Evolutionary conservation across 2,888 invertebrate species (phyloP), one percentile per base, ranked within the genome.

Genomic region (Villa cingulata): DNA sequence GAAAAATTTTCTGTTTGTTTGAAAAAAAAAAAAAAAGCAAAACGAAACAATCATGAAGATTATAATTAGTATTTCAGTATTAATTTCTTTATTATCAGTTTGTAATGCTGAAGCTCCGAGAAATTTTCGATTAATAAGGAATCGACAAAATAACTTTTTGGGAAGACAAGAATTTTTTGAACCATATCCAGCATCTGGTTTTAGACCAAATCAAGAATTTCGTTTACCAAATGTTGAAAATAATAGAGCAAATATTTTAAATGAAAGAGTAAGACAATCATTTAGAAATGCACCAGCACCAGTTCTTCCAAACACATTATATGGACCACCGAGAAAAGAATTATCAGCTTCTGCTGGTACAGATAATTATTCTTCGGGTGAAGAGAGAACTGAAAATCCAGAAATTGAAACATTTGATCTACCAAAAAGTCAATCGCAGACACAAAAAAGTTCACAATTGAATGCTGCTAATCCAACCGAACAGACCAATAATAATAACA

Each of bases 101-200:
- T 23, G 23, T 23, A 23, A 6, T 6, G 23, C 23, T 23, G 23
- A 23, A 23, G 5, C 23, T 6, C 23, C 23, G 4, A 23, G 23
- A 4, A 23, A 7, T 23, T 23, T 23, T 4, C 23, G 23, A 23
- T 23, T 23, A 6, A 6, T 23, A 6, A 32, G 29, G 12, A 6
- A 29, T 10, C 29, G 12, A 32, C 29, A 32, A 32, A 32, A 19
- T 1, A 14, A 40, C 36, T 34, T 46, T 15, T 36, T 41, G 7
- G 41, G 20, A 17, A 32, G 46, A n/a, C 41, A 34, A 36, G 46
- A 46, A 46, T 27, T 32, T 32, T 12, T 41, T 27, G 41, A 27
- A 10, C 41, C 46, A 2, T 46, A 46, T 23, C 46, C 46, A 16
- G 46, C 46, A n/a, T 40, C 46, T 16, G 46, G 46, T 16, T 46